phyloP scores from a whole-genome alignment of 2,113 vertebrate species.

The Epinephelus fuscoguttatus region DNA sequence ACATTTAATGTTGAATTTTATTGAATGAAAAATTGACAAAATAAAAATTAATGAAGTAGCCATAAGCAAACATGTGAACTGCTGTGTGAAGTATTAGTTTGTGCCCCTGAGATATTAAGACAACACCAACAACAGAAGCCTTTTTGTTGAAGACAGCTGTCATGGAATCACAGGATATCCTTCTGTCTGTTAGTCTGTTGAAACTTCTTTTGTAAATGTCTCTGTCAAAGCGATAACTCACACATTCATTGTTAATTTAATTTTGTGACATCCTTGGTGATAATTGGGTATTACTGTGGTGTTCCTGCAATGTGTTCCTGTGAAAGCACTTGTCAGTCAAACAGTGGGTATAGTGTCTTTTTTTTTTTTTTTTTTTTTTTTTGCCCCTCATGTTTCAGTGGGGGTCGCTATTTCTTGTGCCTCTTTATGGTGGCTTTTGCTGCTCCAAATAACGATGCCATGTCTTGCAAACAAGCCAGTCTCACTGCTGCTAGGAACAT shows the following conservation, averaged over 20 bases:
- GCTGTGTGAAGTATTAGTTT: slow-evolving; percentile 24
- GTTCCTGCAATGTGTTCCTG: neutral
- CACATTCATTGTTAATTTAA: slow-evolving; percentile 37
- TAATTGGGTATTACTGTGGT: slow-evolving; percentile 31
- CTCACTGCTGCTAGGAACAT: neutral
- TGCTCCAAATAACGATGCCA: neutral
- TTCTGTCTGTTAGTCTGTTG: slow-evolving; percentile 17
- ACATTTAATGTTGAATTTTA: slow-evolving; percentile 39
- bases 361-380: neutral
- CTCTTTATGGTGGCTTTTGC: neutral
- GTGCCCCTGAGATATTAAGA: slow-evolving; percentile 40
- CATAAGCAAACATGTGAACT: slow-evolving; percentile 39
- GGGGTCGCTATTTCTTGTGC: neutral
- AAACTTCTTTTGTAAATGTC: neutral
- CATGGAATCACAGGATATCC: slow-evolving; percentile 25
- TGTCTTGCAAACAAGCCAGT: neutral
- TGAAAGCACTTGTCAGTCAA: slow-evolving; percentile 16
- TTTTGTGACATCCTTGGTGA: slow-evolving; percentile 26
- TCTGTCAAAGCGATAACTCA: slow-evolving; percentile 25
- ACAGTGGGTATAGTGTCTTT: neutral
- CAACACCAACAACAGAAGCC: slow-evolving; percentile 26
- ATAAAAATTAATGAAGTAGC: slow-evolving; percentile 24
- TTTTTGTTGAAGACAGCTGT: slow-evolving; percentile 37
- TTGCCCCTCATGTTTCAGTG: neutral
- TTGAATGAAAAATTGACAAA: slow-evolving; percentile 37